Evolutionary conservation across 2,113 vertebrate species (phyloP).

Genomic region (Otus sunia): DNA sequence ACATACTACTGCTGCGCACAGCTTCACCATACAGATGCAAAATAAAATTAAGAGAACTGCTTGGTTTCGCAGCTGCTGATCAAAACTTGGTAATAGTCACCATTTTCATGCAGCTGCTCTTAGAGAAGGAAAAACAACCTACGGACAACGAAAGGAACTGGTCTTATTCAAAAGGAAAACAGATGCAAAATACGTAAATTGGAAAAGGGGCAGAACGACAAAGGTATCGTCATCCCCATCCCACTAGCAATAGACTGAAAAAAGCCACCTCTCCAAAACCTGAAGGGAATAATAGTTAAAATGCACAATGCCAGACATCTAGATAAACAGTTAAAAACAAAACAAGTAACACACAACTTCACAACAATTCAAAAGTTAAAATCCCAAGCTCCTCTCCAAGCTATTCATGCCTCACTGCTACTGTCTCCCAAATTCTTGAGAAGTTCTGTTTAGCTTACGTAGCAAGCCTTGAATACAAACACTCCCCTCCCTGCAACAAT

Average conservation of each 20-base stretch:
- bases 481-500: background rate
- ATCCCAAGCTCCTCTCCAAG: background rate
- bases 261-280: background rate
- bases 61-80: background rate
- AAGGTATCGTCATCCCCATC: background rate
- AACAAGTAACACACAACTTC: background rate
- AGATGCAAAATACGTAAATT: background rate
- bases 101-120: background rate
- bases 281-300: background rate
- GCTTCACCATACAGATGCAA: background rate
- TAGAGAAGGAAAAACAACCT: too few species aligned
- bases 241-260: background rate
- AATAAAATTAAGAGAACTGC: background rate
- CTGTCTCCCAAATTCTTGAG: background rate
- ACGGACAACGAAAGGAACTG: background rate
- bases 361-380: background rate
- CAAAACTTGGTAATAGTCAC: background rate
- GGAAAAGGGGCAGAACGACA: background rate
- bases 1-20: background rate
- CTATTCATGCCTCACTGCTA: background rate
- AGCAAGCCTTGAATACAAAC: background rate
- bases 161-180: background rate
- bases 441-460: background rate
- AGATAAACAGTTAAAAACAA: background rate
- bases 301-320: background rate